These are phyloP conservation scores for Sycophila sp. DNA, from an alignment of 1,140 invertebrate species.

Conservation along the genomic window DNA sequence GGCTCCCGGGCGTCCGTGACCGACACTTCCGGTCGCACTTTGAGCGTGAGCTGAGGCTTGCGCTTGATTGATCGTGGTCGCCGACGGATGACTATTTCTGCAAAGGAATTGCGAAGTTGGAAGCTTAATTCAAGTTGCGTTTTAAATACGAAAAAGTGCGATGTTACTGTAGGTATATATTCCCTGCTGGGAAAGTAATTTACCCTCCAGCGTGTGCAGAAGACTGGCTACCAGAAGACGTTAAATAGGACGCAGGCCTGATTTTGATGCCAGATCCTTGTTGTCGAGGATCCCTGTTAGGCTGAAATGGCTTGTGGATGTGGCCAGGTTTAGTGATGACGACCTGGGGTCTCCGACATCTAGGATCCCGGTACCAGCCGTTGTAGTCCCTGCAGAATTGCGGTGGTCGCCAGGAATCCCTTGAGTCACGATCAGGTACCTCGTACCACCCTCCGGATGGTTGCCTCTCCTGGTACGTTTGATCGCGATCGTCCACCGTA, in stretches of 20 bases:
- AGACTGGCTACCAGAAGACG: neutral
- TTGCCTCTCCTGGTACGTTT: neutral
- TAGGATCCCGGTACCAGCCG: constrained; percentile 25
- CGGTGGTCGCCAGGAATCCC: neutral
- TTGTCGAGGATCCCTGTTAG: neutral
- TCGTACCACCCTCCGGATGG: constrained; percentile 19
- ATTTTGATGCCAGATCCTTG: neutral
- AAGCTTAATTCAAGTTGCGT: too few species aligned
- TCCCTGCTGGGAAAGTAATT: too few species aligned
- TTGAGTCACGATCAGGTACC: neutral
- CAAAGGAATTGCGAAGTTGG: too few species aligned
- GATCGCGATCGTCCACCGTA: neutral
- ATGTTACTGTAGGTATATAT: too few species aligned
- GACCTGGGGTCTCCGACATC: constrained; percentile 22
- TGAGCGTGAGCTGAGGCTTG: constrained; percentile 47
- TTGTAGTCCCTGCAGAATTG: constrained; percentile 11
- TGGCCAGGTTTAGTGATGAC: constrained; percentile 5
- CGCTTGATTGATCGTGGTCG: too few species aligned
- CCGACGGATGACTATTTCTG: too few species aligned
- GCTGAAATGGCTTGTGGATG: neutral
- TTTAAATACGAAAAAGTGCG: too few species aligned
- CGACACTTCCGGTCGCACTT: constrained; percentile 34
- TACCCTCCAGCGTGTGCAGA: neutral
- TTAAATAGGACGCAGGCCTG: too few species aligned
- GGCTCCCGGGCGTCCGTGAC: constrained; percentile 25